Percentiles rank a stretch among this genome's conserved stretches.
phyloP scores from a whole-genome alignment of 2,888 invertebrate genomes.

The Sarcophaga carnaria region DNA sequence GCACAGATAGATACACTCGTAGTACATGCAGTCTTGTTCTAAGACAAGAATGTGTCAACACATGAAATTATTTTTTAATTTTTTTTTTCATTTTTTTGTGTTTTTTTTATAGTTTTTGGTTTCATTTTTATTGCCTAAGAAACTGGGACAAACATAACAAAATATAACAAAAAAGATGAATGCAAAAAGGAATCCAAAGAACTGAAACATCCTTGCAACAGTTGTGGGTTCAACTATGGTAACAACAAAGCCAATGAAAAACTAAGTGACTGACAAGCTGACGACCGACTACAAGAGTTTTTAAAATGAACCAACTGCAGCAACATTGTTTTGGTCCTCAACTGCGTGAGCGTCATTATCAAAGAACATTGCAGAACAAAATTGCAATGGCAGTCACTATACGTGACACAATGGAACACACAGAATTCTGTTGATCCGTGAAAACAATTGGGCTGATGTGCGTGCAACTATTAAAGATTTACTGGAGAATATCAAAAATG shows the following conservation, averaged over 20 bases:
- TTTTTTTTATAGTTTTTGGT: slow-evolving; percentile 19
- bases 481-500: slow-evolving; percentile 2
- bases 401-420: neutral
- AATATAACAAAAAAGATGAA: neutral
- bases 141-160: slow-evolving; percentile 35
- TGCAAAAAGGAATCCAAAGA: neutral
- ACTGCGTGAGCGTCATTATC: neutral
- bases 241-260: slow-evolving; percentile 48
- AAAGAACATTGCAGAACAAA: slow-evolving; percentile 13
- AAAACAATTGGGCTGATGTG: slow-evolving; percentile 52
- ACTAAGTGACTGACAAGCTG: neutral
- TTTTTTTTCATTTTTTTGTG: neutral
- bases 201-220: slow-evolving; percentile 52
- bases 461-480: slow-evolving; percentile 41
- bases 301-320: slow-evolving; percentile 1
- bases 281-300: neutral
- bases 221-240: slow-evolving; percentile 59
- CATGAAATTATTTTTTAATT: slow-evolving; percentile 30
- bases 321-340: slow-evolving; percentile 26
- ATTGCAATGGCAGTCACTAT: neutral
- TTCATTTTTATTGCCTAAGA: slow-evolving; percentile 6
- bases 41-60: slow-evolving; percentile 50
- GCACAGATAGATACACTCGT: neutral
- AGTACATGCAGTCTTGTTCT: neutral
- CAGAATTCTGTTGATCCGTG: slow-evolving; percentile 38